Conservation (phyloP, 2,113 vertebrate genomes). For the Corythornis vintsioides region DNA sequence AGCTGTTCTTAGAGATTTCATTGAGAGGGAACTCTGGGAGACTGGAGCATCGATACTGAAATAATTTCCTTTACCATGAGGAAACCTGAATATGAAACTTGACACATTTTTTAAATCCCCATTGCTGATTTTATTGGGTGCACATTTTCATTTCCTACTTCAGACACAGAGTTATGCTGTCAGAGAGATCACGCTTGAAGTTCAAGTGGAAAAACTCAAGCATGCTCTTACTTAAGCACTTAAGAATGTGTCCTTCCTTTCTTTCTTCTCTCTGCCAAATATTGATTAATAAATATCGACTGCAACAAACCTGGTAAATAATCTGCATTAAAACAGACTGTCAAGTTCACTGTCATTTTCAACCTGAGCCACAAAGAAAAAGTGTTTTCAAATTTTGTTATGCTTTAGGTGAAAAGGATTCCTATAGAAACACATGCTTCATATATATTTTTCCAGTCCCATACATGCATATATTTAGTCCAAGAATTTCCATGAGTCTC, state of each 20-base stretch:
- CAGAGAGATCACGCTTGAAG: constrained; percentile 2
- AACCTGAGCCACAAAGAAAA: background rate
- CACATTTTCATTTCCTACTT: background rate
- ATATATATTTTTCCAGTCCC: constrained; percentile 47
- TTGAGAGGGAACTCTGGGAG: background rate
- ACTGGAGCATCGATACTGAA: background rate
- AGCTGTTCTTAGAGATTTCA: constrained; percentile 47
- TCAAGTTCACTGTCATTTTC: background rate
- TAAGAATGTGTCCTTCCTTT: constrained; percentile 15
- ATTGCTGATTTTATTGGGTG: constrained; percentile 21
- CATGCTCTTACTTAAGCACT: constrained; percentile 20
- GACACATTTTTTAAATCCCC: background rate
- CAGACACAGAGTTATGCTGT: accelerated
- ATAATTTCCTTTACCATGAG: background rate
- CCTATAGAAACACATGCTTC: constrained; percentile 24
- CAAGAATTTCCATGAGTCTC: constrained; percentile 54
- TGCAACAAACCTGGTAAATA: background rate
- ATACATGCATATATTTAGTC: constrained; percentile 39
- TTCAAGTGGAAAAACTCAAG: constrained; percentile 35
- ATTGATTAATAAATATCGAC: background rate
- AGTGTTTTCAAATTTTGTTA: background rate
- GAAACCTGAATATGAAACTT: background rate
- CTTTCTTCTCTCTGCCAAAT: constrained; percentile 36
- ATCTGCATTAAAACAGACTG: background rate
- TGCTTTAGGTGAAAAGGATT: constrained; percentile 11